A percentile compares a stretch with the other conserved stretches of the same genome.
Conservation (phyloP, 2,888 invertebrate genomes). For the Leucania comma region DNA sequence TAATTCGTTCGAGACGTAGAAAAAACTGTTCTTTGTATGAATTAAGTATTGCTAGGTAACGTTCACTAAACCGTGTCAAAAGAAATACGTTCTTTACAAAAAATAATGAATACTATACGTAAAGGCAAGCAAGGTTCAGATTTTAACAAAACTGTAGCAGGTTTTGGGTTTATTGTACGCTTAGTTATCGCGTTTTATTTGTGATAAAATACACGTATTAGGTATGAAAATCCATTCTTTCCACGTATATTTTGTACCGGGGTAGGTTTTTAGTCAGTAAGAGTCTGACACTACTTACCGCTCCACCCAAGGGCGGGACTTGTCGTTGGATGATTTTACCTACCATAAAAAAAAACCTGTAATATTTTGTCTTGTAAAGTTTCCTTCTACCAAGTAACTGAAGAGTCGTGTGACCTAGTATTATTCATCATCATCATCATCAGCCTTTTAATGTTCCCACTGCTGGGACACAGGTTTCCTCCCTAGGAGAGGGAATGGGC, state of each 20-base stretch:
- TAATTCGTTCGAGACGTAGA: conserved; percentile 3
- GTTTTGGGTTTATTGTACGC: conserved; percentile 20
- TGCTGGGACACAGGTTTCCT: too few species aligned
- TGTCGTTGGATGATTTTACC: too few species aligned
- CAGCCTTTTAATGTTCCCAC: too few species aligned
- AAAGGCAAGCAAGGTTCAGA: conserved; percentile 13
- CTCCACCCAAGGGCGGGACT: too few species aligned
- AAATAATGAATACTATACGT: conserved; percentile 19
- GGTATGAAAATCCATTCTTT: conserved; percentile 17
- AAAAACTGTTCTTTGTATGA: conserved; percentile 24
- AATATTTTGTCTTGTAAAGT: neutral
- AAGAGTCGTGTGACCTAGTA: too few species aligned
- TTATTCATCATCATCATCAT: too few species aligned
- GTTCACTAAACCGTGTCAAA: conserved; percentile 18
- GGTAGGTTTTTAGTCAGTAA: too few species aligned
- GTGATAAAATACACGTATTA: conserved; percentile 17
- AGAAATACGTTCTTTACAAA: conserved; percentile 11
- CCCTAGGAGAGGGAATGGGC: too few species aligned
- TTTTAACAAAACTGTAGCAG: conserved; percentile 27
- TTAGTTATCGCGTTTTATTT: conserved; percentile 25
- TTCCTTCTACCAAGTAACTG: neutral
- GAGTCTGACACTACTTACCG: too few species aligned
- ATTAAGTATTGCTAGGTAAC: conserved; percentile 25
- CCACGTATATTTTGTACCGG: neutral
- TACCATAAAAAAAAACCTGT: too few species aligned